Evolutionary conservation across 1,140 invertebrate species (phyloP), one percentile per base, ranked within the genome.

Genomic region (Drosophila equinoxialis): DNA sequence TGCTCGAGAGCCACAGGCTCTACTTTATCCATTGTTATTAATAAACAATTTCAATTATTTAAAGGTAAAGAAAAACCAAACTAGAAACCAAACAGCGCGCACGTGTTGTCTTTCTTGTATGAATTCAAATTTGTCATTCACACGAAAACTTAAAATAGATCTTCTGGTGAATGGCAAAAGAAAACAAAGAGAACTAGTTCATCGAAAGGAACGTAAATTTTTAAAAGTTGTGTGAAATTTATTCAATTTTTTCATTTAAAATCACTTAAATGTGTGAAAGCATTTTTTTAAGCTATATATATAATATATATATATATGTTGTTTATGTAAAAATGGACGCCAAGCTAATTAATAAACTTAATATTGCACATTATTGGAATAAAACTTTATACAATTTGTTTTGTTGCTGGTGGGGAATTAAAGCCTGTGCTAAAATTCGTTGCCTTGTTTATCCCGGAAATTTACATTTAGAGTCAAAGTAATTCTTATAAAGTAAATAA

Each of bases 401-500:
- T 17, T 17, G n/a, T n/a, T n/a, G n/a, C 1, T 11, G 20, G 8
- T 26, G n/a, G 6, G 7, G 11, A 81, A 41, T 77, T 71, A 23
- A 84, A 79, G 81, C 67, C 41, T 58, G 23, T 65, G 33, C 51
- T 41, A 33, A 55, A 51, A 55, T 79, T 85, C 83, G 83, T 71
- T 87, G 83, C 81, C 68, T 51, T 51, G 60, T 60, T 57, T 57
- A 68, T 79, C 54, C 59, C 81, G 58, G 67, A 85, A 73, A 80
- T 77, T 66, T 84, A 79, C 45, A 51, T 23, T 51, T 11, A 51
- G 45, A 51, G 58, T 68, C 76, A 77, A 30, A 30, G 30, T 30
- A 6, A 72, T 87, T 60, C 64, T 83, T 86, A 87, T 59, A 86
- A 87, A 86, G 83, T 86, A 86, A 66, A 87, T 54, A 48, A 59